A percentile compares a stretch with the other conserved stretches of the same genome.
Evolutionary conservation across 2,888 invertebrate genomes (phyloP).

Genomic region (Hoplodrina blanda): DNA sequence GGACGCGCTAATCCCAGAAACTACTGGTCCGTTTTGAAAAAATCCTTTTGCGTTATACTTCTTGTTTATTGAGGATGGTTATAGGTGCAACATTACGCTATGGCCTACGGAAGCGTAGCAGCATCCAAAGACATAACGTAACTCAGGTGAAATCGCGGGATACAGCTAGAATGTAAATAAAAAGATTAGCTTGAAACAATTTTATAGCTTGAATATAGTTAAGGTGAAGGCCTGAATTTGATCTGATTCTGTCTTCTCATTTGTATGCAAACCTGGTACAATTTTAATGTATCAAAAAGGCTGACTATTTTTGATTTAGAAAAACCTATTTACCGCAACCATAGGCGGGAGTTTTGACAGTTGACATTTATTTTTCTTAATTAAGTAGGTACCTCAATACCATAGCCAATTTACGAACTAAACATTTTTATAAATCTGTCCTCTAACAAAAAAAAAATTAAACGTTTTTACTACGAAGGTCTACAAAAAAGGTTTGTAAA

Average conservation of each 20-base stretch:
- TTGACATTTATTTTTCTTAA: slow-evolving; percentile 40
- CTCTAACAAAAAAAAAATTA: slow-evolving; percentile 17
- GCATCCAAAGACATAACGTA: no score
- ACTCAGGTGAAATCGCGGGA: no score
- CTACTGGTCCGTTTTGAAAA: no score
- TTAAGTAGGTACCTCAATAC: slow-evolving; percentile 38
- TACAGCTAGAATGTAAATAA: slow-evolving; percentile 29
- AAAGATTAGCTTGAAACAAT: slow-evolving; percentile 20
- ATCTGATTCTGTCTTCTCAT: slow-evolving; percentile 14
- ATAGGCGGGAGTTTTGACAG: slow-evolving; percentile 28
- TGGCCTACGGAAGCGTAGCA: no score
- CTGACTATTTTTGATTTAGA: background rate
- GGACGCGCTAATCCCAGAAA: no score
- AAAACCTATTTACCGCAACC: slow-evolving; percentile 5
- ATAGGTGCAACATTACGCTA: no score
- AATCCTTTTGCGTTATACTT: no score
- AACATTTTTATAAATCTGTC: slow-evolving; percentile 38
- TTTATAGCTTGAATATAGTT: slow-evolving; percentile 40
- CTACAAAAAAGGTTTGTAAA: slow-evolving; percentile 55
- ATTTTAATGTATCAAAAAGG: slow-evolving; percentile 11
- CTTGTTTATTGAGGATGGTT: no score
- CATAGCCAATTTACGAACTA: slow-evolving; percentile 38
- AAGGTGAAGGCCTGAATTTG: slow-evolving; percentile 21
- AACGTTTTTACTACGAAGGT: slow-evolving; percentile 26
- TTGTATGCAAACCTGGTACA: slow-evolving; percentile 3